Evolutionary conservation across 2,113 vertebrate genomes (phyloP).

Genomic region (Monopterus albus): DNA sequence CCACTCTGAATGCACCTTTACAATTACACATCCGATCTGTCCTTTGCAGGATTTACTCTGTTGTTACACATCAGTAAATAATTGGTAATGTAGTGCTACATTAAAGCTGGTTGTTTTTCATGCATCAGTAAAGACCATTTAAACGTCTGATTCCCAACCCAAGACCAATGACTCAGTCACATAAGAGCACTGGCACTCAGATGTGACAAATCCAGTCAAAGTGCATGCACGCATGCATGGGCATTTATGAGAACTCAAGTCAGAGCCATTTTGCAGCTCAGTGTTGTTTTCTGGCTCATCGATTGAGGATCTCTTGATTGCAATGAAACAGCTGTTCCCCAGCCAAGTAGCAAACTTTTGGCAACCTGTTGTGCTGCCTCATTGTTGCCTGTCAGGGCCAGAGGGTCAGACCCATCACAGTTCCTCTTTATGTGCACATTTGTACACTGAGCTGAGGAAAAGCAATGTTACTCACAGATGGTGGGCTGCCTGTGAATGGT

Average conservation of each 20-base stretch:
- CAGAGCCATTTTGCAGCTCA: constrained; percentile 24
- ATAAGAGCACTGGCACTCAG: constrained; percentile 30
- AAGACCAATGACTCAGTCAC: constrained; percentile 30
- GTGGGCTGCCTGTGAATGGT: constrained; percentile 19
- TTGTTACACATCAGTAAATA: constrained; percentile 43
- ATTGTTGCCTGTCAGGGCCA: constrained; percentile 41
- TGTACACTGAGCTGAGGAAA: constrained; percentile 21
- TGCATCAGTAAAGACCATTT: constrained; percentile 57
- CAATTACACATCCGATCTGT: not conserved
- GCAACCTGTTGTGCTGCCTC: constrained; percentile 17
- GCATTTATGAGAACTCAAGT: constrained; percentile 1
- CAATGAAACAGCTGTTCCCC: constrained; percentile 56
- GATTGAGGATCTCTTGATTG: constrained; percentile 45
- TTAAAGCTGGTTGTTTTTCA: constrained; percentile 68
- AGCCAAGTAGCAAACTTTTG: constrained; percentile 40
- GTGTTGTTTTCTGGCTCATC: constrained; percentile 32
- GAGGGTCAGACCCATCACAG: constrained; percentile 14
- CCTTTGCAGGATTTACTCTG: constrained; percentile 31
- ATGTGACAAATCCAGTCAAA: constrained; percentile 50
- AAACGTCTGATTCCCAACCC: constrained; percentile 49
- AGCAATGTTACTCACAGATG: constrained; percentile 24
- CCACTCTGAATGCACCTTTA: not conserved
- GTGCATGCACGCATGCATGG: not conserved
- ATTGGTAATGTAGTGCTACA: constrained; percentile 25
- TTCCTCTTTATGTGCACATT: constrained; percentile 33